Conservation (phyloP, 2,888 invertebrate species). For the Melolontha melolontha region DNA sequence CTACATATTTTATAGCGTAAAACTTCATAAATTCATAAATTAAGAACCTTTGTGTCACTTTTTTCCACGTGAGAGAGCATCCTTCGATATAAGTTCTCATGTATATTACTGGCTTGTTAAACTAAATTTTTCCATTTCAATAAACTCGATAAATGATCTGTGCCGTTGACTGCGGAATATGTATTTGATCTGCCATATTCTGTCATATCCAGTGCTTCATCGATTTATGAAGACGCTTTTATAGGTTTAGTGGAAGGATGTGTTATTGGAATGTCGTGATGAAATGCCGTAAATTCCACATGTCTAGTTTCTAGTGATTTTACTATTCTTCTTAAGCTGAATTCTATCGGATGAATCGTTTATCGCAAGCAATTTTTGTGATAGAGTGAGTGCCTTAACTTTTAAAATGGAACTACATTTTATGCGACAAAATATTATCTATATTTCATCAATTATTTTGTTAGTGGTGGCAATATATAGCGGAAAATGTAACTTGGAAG, state of each 20-base stretch:
- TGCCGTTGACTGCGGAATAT: constrained; percentile 26
- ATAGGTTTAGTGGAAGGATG: constrained; percentile 6
- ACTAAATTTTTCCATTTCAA: constrained; percentile 33
- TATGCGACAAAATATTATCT: no score
- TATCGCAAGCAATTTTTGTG: no score
- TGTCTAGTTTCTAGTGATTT: constrained; percentile 12
- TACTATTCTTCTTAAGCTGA: not conserved
- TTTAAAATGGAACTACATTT: no score
- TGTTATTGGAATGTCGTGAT: constrained; percentile 32
- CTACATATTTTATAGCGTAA: no score
- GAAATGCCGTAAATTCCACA: constrained; percentile 27
- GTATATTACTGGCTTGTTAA: constrained; percentile 27
- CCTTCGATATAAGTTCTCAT: constrained; percentile 7
- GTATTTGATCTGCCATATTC: constrained; percentile 31
- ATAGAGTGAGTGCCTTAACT: no score
- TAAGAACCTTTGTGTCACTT: no score
- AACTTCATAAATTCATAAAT: not conserved
- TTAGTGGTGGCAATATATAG: no score
- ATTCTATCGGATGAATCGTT: no score
- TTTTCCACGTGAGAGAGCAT: constrained; percentile 2
- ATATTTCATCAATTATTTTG: no score
- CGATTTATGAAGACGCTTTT: constrained; percentile 32
- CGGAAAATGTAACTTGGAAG: no score
- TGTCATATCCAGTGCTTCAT: constrained; percentile 28
- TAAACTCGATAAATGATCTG: constrained; percentile 33